Base-by-base conservation (phyloP, 2,113 vertebrate genomes). In the Regulus satrapa region DNA sequence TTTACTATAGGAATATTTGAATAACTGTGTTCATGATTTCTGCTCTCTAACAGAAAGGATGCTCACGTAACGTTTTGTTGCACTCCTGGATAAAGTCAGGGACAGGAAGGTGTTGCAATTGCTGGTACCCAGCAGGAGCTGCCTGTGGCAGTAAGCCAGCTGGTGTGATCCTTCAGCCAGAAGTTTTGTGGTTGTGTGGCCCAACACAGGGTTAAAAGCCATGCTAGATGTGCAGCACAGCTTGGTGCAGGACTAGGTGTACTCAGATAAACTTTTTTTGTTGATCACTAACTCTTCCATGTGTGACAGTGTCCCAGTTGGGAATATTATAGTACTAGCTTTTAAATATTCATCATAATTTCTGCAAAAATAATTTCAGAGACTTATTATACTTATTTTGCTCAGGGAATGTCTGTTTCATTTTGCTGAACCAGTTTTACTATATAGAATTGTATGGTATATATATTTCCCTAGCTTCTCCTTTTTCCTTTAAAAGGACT, bases 161-260 rank as follows among this genome's bases (percentile, higher is more conserved):
- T 69, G 59, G 18, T 10, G 5, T 45, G 25, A 41, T 71, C 24
- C 51, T 85, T n/a, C 26, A 75, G 25, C 38, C 23, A 10, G 32
- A 20, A 46, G 11, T 29, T 71, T 56, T 62, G 8, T 55, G 52
- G 67, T 56, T 62, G 8, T 55, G 52, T 38, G 55, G 8, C 32
- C 52, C 75, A 72, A 4, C 41, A 40, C 6, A 40, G n/a, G 18
- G 24, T 11, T 5, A n/a, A 73, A 51, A n/a, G 18, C 12, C 43
- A 19, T 0, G 0, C 14, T 73, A 34, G 21, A 67, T 56, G 29
- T 40, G 24, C 18, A 72, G 32, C 19, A 49, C 26, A 55, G 15
- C 25, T 28, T 0, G 0, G n/a, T 0, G 0, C 36, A 74, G 25
- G 32, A 54, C 19, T 29, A 25, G 3, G 5, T 59, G 18, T 43